These are phyloP conservation scores for Puma concolor DNA, from an alignment of 2,113 vertebrate species.

Conservation along the genomic window DNA sequence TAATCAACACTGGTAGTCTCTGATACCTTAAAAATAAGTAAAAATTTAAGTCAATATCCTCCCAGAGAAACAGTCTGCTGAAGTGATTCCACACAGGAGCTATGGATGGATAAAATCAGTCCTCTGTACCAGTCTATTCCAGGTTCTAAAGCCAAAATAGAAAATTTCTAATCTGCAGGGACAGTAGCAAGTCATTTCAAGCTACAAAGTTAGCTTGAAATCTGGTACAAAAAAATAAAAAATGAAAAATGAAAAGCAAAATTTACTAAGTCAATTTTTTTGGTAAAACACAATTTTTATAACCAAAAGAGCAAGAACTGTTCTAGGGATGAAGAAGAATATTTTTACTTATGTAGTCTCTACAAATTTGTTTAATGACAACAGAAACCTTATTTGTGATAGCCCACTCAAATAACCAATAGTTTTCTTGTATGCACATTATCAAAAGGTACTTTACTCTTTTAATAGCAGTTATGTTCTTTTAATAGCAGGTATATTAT, in stretches of 20 bases:
- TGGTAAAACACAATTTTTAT: conserved; percentile 38
- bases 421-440: neutral
- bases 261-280: conserved; percentile 55
- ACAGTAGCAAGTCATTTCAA: conserved; percentile 12
- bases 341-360: conserved; percentile 71
- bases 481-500: conserved; percentile 40
- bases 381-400: conserved; percentile 52
- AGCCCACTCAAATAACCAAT: conserved; percentile 5
- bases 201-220: conserved; percentile 42
- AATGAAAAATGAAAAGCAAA: neutral
- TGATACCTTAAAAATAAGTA: conserved; percentile 43
- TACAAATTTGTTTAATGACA: conserved; percentile 72
- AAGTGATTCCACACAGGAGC: conserved; percentile 6
- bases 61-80: neutral
- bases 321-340: neutral
- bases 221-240: neutral
- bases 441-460: conserved; percentile 43
- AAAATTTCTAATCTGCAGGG: conserved; percentile 39
- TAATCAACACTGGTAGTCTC: conserved; percentile 33
- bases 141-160: conserved; percentile 46
- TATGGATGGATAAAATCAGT: conserved; percentile 24
- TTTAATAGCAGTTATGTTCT: conserved; percentile 45
- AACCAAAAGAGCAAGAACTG: neutral
- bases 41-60: neutral
- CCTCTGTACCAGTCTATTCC: neutral